A percentile compares a stretch with the other conserved stretches of the same genome.
Conservation (phyloP, 2,888 invertebrate species). For the Drosophila bunnanda region DNA sequence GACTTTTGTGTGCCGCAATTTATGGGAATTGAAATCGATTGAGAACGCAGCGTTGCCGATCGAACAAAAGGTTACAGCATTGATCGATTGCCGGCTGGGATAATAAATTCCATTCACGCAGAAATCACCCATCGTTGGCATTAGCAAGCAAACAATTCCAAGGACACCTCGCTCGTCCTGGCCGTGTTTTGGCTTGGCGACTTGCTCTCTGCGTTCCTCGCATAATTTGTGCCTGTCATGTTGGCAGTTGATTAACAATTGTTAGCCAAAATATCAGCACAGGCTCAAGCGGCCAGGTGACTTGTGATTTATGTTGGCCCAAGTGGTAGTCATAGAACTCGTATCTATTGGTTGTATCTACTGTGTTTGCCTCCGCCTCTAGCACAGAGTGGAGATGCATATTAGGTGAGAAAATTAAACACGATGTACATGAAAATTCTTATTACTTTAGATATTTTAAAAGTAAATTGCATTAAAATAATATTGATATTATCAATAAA, state of each 20-base stretch:
- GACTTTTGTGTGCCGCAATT: conserved; percentile 61
- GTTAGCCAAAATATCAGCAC: conserved; percentile 56
- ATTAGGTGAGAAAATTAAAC: too few species aligned
- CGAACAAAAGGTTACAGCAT: conserved; percentile 26
- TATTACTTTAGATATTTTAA: too few species aligned
- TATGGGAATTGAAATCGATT: conserved; percentile 64
- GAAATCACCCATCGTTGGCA: conserved; percentile 12
- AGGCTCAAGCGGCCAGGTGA: conserved; percentile 53
- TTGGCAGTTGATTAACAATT: conserved; percentile 75
- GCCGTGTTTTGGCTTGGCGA: conserved; percentile 26
- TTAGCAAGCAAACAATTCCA: conserved; percentile 25
- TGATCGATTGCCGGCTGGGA: conserved; percentile 23
- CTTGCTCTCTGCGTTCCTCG: conserved; percentile 35
- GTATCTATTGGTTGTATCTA: conserved; percentile 62
- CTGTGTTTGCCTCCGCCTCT: conserved; percentile 21
- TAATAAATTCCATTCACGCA: conserved; percentile 34
- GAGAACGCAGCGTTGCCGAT: conserved; percentile 16
- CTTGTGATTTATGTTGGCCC: conserved; percentile 68
- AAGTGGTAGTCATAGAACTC: conserved; percentile 12
- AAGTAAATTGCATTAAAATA: too few species aligned
- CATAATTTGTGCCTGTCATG: conserved; percentile 75
- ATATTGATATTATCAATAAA: too few species aligned
- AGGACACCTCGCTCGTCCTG: conserved; percentile 8
- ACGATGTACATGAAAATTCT: too few species aligned
- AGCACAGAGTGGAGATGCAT: too few species aligned